phyloP scores from a whole-genome alignment of 2,113 vertebrate genomes.

The Brachyhypopomus gauderio region DNA sequence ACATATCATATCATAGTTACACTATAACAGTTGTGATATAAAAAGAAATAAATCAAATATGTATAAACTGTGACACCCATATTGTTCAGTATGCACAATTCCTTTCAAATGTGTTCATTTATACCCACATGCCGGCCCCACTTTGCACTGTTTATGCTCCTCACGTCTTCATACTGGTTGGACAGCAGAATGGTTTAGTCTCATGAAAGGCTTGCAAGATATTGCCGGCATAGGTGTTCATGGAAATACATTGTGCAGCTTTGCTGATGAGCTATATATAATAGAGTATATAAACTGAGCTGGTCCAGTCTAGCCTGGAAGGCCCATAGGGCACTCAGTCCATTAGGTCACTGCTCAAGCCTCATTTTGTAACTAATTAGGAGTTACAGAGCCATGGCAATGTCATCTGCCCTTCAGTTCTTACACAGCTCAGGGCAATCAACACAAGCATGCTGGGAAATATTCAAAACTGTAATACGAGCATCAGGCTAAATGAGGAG shows the following conservation, averaged over 20 bases:
- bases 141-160: not conserved
- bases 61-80: no score
- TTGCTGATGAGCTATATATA: slow-evolving; percentile 2
- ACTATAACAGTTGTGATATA: no score
- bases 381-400: slow-evolving; percentile 19
- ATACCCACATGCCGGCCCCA: slow-evolving; percentile 23
- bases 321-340: slow-evolving; percentile 32
- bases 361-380: slow-evolving; percentile 36
- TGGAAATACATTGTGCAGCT: not conserved
- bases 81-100: not conserved
- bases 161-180: not conserved
- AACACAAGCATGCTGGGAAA: slow-evolving; percentile 8
- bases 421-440: not conserved
- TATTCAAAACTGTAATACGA: not conserved
- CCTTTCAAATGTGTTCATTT: slow-evolving; percentile 21
- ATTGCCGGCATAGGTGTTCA: not conserved
- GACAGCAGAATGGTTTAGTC: not conserved
- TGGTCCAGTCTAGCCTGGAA: slow-evolving; percentile 30
- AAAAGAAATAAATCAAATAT: no score
- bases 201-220: not conserved
- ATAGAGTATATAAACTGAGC: not conserved
- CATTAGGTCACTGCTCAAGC: slow-evolving; percentile 26
- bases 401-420: slow-evolving; percentile 31
- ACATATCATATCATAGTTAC: no score
- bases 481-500: not conserved